These are phyloP conservation scores for Callipepla squamata DNA, from an alignment of 2,113 vertebrate genomes.

Conservation along the genomic window DNA sequence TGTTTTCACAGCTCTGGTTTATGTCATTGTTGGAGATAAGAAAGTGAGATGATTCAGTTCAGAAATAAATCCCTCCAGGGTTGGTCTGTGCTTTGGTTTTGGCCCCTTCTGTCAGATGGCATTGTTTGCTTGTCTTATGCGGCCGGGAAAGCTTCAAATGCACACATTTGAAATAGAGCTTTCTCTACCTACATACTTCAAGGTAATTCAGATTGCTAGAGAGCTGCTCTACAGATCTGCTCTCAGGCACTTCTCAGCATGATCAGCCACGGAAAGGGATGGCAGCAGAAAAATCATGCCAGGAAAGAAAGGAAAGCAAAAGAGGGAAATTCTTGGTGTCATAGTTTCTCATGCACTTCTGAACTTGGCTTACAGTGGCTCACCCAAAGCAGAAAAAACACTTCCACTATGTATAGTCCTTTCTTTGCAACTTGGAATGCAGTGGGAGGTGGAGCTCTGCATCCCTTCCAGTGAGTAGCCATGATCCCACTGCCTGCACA, in stretches of 20 bases:
- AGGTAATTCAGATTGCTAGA: background rate
- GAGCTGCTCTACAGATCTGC: background rate
- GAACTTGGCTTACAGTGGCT: background rate
- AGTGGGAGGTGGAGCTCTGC: accelerated
- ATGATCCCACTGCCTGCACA: accelerated
- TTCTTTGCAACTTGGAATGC: background rate
- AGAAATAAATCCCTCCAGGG: constrained; percentile 23
- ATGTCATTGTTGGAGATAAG: constrained; percentile 29
- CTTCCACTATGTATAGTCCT: background rate
- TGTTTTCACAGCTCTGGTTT: constrained; percentile 23
- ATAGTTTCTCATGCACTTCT: background rate
- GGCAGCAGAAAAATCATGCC: background rate
- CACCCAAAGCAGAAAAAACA: background rate
- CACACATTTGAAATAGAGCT: background rate
- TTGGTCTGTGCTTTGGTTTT: constrained; percentile 13
- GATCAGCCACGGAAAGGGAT: background rate
- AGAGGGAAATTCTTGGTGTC: background rate
- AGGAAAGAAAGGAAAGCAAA: background rate
- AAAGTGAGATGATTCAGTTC: constrained; percentile 39
- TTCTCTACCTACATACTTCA: background rate
- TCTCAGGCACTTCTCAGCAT: background rate
- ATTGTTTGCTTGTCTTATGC: constrained; percentile 10
- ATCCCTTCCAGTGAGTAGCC: background rate
- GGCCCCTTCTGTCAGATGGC: background rate
- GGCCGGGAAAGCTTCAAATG: background rate